Base-by-base conservation (phyloP, 2,113 vertebrate species). In the Triplophysa rosa region DNA sequence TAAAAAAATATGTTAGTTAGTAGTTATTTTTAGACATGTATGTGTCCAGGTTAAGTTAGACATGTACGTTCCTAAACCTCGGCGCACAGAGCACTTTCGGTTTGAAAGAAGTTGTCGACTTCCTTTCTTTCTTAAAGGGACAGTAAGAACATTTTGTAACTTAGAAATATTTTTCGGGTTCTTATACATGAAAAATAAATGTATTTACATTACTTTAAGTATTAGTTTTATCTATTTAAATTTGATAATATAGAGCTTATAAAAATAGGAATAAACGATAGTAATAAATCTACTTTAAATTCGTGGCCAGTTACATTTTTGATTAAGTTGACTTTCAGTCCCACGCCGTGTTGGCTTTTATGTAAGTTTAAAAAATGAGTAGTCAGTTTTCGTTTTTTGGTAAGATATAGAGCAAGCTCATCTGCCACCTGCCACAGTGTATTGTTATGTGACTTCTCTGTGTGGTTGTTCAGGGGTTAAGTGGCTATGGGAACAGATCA, bases 61-160 rank as follows among this genome's bases (percentile, higher is more conserved):
- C 6, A 19, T 8, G 8, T 8, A 58, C 9, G 54, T 58, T 21
- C 54, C 54, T 8, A 9, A 56, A 56, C 16, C 54, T 58, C 7
- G 47, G 8, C 2, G 3, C 11, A 71, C 1, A 7, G 8, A 2
- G 0, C 0, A 71, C 33, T 82, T 78, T 82, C 75, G 49, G 14
- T 78, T 82, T 71, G 33, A 14, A 17, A 37, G 10, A 63, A 62
- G 16, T 59, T 66, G 54, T 58, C 2, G 14, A 69, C 58, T 81
- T 81, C 75, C 74, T 47, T 29, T 17, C 42, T 78, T 61, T 61
- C 75, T 82, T 82, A 82, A 82, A 82, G 80, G 58, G 59, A 78
- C 80, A 33, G 40, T n/a, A 24, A 45, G 42, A 45, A 45, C 42
- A 45, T 11, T 45, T 11, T 45, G 8, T 11, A 11, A 40, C 9